A percentile compares a stretch with the other conserved stretches of the same genome.
Evolutionary conservation across 30 jellyfish, hydroid and myxozoan species (phyloP).

Genomic region (Phacellophora camtschatica): DNA sequence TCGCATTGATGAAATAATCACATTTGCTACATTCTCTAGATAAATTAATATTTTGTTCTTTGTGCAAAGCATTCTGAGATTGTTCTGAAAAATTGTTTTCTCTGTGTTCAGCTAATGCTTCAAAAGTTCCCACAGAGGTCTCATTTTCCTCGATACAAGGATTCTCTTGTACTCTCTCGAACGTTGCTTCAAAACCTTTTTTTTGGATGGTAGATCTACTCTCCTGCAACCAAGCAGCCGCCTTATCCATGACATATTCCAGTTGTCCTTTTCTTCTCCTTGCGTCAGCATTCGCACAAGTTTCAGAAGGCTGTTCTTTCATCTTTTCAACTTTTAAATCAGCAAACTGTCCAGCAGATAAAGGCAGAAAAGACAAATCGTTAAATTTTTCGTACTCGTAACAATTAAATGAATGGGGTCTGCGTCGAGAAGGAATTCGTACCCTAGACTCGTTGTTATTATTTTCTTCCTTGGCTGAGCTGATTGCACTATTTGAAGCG

Average conservation of each 20-base stretch:
- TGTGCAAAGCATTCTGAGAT: too few species aligned
- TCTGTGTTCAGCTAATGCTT: background rate
- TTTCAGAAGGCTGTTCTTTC: too few species aligned
- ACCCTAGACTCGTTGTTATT: slow-evolving; percentile 13
- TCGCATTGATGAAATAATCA: too few species aligned
- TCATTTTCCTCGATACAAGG: background rate
- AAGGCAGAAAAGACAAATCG: background rate
- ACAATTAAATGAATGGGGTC: slow-evolving; percentile 41
- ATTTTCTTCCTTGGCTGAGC: background rate
- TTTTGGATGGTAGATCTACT: slow-evolving; percentile 22
- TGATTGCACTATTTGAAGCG: background rate
- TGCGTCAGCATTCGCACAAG: background rate
- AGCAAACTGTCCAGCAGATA: background rate
- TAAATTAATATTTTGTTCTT: too few species aligned
- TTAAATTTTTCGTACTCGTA: slow-evolving; percentile 7
- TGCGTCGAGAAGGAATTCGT: slow-evolving; percentile 20
- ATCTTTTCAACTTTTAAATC: background rate
- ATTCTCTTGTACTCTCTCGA: background rate
- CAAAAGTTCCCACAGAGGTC: background rate
- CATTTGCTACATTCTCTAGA: too few species aligned
- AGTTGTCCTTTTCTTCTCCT: background rate
- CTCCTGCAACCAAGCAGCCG: slow-evolving; percentile 60
- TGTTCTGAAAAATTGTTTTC: too few species aligned
- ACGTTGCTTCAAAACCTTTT: background rate
- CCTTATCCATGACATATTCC: slow-evolving; percentile 37